Conservation (phyloP, 1,140 invertebrate species). For the Vanessa atalanta region DNA sequence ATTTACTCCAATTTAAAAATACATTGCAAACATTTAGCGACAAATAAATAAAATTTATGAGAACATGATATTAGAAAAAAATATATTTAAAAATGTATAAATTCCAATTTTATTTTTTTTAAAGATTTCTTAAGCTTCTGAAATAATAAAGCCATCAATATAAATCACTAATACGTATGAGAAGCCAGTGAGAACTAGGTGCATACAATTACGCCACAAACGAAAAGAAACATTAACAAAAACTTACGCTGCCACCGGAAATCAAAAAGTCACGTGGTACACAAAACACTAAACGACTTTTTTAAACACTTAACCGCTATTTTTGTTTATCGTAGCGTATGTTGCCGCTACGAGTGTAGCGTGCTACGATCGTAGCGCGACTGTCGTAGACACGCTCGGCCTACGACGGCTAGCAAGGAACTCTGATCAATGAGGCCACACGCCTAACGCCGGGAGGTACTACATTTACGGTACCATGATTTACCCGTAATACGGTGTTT, state of each 20-base stretch:
- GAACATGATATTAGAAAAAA: too few relatives aligned
- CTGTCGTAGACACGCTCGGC: constrained; percentile 53
- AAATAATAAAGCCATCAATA: constrained; percentile 20
- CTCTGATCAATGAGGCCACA: constrained; percentile 66
- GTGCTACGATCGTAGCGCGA: constrained; percentile 61
- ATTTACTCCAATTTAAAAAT: too few relatives aligned
- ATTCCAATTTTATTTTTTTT: too few relatives aligned
- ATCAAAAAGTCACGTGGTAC: constrained; percentile 24
- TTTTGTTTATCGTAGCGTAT: constrained; percentile 27
- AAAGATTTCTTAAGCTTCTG: not conserved
- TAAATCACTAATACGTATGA: constrained; percentile 11
- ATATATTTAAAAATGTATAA: too few relatives aligned
- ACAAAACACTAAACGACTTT: constrained; percentile 22
- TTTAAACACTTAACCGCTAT: not conserved
- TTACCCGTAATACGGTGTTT: constrained; percentile 28
- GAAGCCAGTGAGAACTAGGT: constrained; percentile 1
- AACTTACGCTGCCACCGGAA: not conserved
- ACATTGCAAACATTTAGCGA: too few relatives aligned
- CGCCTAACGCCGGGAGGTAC: constrained; percentile 31
- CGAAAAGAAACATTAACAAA: not conserved
- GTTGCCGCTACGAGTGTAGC: constrained; percentile 55
- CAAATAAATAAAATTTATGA: too few relatives aligned
- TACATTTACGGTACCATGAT: constrained; percentile 30
- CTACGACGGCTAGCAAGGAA: constrained; percentile 58
- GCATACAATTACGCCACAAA: not conserved